A percentile compares a stretch with the other conserved stretches of the same genome.
phyloP scores from a whole-genome alignment of 2,888 invertebrate species.

The Eristalinus aeneus region DNA sequence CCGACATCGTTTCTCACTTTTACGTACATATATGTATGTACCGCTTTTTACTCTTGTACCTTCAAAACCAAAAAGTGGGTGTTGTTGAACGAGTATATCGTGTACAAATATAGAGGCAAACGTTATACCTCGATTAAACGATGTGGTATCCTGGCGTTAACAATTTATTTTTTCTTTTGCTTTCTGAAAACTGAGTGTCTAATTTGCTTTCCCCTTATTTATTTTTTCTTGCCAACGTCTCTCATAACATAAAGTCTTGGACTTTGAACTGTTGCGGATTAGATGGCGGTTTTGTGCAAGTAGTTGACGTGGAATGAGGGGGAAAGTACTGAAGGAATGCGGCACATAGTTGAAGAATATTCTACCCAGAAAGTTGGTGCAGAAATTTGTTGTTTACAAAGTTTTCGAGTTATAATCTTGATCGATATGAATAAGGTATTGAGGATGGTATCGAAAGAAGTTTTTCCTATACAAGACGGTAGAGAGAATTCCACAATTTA shows the following conservation, averaged over 20 bases:
- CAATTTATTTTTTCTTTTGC: background rate
- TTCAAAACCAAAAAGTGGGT: background rate
- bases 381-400: background rate
- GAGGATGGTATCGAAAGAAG: background rate
- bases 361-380: background rate
- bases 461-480: background rate
- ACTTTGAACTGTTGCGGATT: background rate
- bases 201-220: background rate
- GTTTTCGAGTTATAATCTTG: background rate
- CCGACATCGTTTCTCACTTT: background rate
- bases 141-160: background rate
- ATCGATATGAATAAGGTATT: background rate
- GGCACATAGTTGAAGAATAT: background rate
- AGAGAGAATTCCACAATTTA: too few relatives aligned
- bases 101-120: background rate
- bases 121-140: background rate
- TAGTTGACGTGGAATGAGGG: background rate
- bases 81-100: background rate
- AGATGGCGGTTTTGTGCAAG: background rate
- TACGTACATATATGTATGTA: background rate
- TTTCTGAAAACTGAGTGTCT: background rate
- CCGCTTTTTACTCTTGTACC: background rate
- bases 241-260: background rate
- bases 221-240: background rate
- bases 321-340: background rate